Conservation (phyloP, 2,797 vertebrate genomes). For the Pseudochirops cupreus region DNA sequence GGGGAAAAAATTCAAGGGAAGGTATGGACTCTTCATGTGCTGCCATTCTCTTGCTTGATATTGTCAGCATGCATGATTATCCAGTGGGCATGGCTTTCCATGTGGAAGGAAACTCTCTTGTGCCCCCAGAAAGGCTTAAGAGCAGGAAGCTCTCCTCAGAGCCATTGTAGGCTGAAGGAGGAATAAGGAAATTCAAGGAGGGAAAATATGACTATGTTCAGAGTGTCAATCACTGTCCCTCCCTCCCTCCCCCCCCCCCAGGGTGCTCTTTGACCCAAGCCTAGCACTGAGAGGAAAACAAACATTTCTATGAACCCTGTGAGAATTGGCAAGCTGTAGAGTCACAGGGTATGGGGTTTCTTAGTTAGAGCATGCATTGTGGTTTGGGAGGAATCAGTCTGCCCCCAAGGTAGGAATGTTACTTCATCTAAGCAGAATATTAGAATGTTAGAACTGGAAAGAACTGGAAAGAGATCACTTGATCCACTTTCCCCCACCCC, state of each 20-base stretch:
- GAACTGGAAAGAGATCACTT: not conserved
- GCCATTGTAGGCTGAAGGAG: not conserved
- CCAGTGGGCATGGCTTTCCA: not conserved
- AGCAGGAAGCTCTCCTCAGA: not conserved
- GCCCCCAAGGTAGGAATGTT: not conserved
- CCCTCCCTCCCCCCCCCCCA: no score
- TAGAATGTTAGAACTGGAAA: not conserved
- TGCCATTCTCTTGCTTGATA: not conserved
- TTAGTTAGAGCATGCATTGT: not conserved
- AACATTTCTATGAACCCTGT: slow-evolving; percentile 7
- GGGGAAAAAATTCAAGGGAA: not conserved
- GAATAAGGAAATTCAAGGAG: not conserved
- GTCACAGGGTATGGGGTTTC: not conserved
- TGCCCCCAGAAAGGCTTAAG: not conserved
- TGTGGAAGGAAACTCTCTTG: not conserved
- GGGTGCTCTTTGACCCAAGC: not conserved
- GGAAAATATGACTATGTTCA: not conserved
- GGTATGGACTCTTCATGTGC: not conserved
- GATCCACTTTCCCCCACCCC: not conserved
- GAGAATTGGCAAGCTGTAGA: not conserved
- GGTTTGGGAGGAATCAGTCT: not conserved
- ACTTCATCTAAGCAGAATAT: not conserved
- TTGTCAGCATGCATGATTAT: not conserved
- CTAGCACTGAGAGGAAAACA: not conserved
- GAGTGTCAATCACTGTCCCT: not conserved